Conservation (phyloP, 2,113 vertebrate species). For the Gymnocephalus cernua region DNA sequence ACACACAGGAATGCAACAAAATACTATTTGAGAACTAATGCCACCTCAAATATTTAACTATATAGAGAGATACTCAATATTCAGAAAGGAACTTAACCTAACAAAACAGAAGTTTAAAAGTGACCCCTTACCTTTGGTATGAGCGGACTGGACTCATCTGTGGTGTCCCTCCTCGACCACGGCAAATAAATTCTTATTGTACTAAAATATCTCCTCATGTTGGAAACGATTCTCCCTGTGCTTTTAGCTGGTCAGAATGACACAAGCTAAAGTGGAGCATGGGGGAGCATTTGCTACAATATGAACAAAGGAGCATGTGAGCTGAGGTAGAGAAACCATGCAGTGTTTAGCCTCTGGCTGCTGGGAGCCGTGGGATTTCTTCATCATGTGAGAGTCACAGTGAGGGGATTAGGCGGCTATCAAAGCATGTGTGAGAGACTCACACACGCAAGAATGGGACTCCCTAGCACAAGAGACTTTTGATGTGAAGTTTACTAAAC, state of each 20-base stretch:
- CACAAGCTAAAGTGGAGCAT: constrained; percentile 20
- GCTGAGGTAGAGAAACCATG: constrained; percentile 48
- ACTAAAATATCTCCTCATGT: constrained; percentile 66
- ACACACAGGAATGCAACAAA: constrained; percentile 38
- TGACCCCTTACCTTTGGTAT: constrained; percentile 87
- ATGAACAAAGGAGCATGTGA: constrained; percentile 61
- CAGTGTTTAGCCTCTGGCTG: constrained; percentile 49
- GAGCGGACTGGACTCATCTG: constrained; percentile 83
- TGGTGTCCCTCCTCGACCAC: constrained; percentile 48
- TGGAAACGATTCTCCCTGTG: constrained; percentile 36
- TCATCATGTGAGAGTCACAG: constrained; percentile 89
- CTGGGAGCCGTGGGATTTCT: constrained; percentile 57
- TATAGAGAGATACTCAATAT: background rate
- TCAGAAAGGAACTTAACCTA: background rate
- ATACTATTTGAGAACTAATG: background rate
- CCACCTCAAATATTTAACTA: background rate
- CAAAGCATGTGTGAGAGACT: constrained; percentile 38
- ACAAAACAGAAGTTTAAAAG: background rate
- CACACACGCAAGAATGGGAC: constrained; percentile 9
- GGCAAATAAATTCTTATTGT: constrained; percentile 55
- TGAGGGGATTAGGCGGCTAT: constrained; percentile 78
- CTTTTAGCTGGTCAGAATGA: constrained; percentile 26
- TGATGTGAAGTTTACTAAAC: constrained; percentile 9
- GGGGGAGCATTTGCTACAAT: constrained; percentile 9
- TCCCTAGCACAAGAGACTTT: constrained; percentile 13